Evolutionary conservation across 1,140 invertebrate genomes (phyloP), one percentile per base, ranked within the genome.

Genomic region (Drosophila mayri): DNA sequence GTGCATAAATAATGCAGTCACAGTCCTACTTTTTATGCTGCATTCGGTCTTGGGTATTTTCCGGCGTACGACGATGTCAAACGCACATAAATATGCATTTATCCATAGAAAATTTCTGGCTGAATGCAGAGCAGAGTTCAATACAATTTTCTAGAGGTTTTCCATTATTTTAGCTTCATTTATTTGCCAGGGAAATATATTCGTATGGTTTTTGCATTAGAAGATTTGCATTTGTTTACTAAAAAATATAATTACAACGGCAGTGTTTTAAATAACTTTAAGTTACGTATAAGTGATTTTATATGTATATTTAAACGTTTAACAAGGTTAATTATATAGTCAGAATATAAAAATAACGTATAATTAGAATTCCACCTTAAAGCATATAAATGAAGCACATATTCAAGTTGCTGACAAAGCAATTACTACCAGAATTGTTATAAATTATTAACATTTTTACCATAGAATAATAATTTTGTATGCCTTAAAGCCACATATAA

Each of bases 1-100:
- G 60, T 87, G 83, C 80, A 88, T 87, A 88, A 88, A 87, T 87
- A 88, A 88, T 88, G 85, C 84, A 25, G 25, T 25, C 78, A 0
- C 55, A 76, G 76, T 71, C 83, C 84, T 90, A 88, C 68, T 88
- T 88, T 78, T 79, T 78, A 74, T 74, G 71, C 47, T 64, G 40
- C 32, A 38, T 12, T 41, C 62, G 30, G 22, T 18, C 16, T 22
- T 22, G 52, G 10, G 25, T n/a, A 22, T n/a, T 58, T 63, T 49
- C 32, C 20, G 11, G 30, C 35, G 38, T 59, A 40, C 63, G 41
- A 40, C 41, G 38, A 79, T 63, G 46, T 78, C 63, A 72, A 28
- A 37, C 50, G 57, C 67, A 64, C 58, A 73, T 75, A 67, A 62
- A 81, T 58, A 81, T 72, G 62, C 37, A 66, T 54, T 59, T 35